phyloP scores from a whole-genome alignment of 2,113 vertebrate genomes.

The Eubucco bourcierii region DNA sequence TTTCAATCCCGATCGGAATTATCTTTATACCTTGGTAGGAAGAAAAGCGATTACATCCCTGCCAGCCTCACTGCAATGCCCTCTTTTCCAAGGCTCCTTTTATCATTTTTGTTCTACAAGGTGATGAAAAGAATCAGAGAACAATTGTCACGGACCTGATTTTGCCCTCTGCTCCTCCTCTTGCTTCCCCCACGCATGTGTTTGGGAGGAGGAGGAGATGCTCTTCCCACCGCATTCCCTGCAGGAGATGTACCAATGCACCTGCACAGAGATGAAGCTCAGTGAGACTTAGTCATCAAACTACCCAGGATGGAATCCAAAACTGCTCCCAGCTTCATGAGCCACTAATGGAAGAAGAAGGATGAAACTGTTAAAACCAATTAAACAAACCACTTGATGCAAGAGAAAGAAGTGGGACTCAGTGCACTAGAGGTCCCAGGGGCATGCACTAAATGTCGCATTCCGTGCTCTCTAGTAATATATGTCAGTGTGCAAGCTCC shows the following conservation, averaged over 20 bases:
- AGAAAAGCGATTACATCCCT: conserved; percentile 69
- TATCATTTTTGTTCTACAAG: background rate
- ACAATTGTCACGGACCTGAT: background rate
- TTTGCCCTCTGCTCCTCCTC: background rate
- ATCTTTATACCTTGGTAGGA: conserved; percentile 56
- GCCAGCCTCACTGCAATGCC: conserved; percentile 32
- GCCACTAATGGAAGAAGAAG: background rate
- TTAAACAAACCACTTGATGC: background rate
- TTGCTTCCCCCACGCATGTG: accelerated
- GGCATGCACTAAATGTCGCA: accelerated
- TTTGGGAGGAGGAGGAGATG: background rate
- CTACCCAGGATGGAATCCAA: background rate
- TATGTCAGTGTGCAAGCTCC: background rate
- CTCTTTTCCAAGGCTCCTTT: conserved; percentile 36
- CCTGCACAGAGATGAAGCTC: background rate
- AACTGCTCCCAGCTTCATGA: background rate
- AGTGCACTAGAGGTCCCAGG: background rate
- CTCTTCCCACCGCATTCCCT: background rate
- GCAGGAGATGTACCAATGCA: background rate
- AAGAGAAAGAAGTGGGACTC: conserved; percentile 4
- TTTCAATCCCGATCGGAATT: conserved; percentile 71
- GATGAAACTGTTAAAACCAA: conserved; percentile 29
- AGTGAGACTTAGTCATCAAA: background rate
- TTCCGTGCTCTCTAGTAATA: background rate
- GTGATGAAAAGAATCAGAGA: background rate